These are phyloP conservation scores for Plumapathes pennacea DNA, from an alignment of 92 coral and sea anemone species.

Conservation along the genomic window DNA sequence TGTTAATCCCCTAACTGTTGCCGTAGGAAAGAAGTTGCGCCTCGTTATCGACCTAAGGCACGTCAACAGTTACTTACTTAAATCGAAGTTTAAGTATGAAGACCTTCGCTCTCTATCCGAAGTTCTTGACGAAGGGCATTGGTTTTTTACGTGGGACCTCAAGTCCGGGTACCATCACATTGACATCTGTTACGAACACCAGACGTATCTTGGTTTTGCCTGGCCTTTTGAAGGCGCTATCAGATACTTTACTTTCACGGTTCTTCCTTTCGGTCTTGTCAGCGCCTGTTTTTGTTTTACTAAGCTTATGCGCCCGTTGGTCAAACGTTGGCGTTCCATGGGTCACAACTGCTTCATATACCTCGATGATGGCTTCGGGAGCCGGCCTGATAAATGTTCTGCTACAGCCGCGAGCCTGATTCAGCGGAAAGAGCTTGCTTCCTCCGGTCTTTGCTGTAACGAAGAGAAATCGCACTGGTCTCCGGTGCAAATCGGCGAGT, in stretches of 20 bases:
- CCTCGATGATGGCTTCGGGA: constrained; percentile 63
- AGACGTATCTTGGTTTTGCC: constrained; percentile 55
- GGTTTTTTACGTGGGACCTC: constrained; percentile 70
- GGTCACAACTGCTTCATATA: constrained; percentile 58
- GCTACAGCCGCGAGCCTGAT: constrained; percentile 57
- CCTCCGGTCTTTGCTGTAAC: constrained; percentile 45
- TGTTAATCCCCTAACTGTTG: constrained; percentile 61
- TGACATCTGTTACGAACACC: constrained; percentile 47
- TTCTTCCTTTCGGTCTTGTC: constrained; percentile 65
- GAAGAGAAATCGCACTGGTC: constrained; percentile 57
- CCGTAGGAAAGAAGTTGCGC: constrained; percentile 58
- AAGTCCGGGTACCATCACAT: constrained; percentile 69
- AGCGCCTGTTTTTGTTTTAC: constrained; percentile 71
- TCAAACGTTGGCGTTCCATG: constrained; percentile 69
- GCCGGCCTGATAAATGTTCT: constrained; percentile 51
- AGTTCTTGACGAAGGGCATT: constrained; percentile 51
- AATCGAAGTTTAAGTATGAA: constrained; percentile 46
- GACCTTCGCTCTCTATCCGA: constrained; percentile 55
- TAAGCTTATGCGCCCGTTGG: constrained; percentile 59
- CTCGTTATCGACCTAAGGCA: constrained; percentile 52
- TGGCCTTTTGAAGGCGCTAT: constrained; percentile 39
- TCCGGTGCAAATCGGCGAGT: constrained; percentile 62
- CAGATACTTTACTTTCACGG: constrained; percentile 53
- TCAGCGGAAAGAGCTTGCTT: constrained; percentile 50
- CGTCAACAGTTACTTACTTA: constrained; percentile 30